Evolutionary conservation across 1,140 invertebrate species (phyloP), one percentile per base, ranked within the genome.

Genomic region (Sipha flava): DNA sequence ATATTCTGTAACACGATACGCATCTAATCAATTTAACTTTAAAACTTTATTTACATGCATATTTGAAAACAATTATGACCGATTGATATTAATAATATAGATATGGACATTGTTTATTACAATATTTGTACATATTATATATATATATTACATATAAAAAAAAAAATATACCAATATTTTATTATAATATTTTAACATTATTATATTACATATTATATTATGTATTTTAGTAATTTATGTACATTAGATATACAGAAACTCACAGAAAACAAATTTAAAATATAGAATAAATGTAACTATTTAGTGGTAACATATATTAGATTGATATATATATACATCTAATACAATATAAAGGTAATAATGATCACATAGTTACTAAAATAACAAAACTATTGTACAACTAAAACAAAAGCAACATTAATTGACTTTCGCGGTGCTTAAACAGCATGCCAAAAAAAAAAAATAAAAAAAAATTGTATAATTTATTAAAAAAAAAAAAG

Each of bases 51-150:
- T 66, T 66, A 66, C 64, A 66, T 43, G 1, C 57, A 62, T 31
- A 64, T 18, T 40, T 66, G 14, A 43, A 66, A 66, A 66, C 34
- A 21, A 66, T 37, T 21, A 43, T 40, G 43, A 23, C 10, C 43
- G 64, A 66, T 66, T 66, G 64, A 66, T 66, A 66, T 66, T 18
- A 31, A 31, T 26, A 59, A 5, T 62, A 66, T 66, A 66, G 64
- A 66, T 66, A 66, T 66, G 64, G 18, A 66, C 34, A 66, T 23
- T n/a, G 34, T 26, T 66, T 40, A 40, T 66, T 66, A 40, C 12
- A 66, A 43, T 66, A 66, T 26, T 23, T 7, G 18, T 18, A 59
- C 6, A 31, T 45, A 45, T 6, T 45, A 45, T 45, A 45, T 45
- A n/a, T n/a, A 18, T 18, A 47, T 16, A 4, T 1, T 47, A 47